Conservation (phyloP, 2,113 vertebrate species). For the Lates calcarifer region DNA sequence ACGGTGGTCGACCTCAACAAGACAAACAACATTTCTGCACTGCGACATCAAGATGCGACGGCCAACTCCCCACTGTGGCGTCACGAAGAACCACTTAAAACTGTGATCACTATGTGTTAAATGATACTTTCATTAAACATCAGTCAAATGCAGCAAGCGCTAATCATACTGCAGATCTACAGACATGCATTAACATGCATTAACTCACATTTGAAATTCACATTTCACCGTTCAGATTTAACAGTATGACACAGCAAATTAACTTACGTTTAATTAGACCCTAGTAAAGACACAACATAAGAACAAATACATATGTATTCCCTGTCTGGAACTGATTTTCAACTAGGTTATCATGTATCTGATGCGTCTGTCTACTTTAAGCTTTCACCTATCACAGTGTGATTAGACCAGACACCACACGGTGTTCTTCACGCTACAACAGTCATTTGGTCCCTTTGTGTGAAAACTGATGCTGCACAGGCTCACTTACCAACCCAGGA, state of each 20-base stretch:
- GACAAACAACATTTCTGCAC: constrained; percentile 61
- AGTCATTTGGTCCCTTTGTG: not conserved
- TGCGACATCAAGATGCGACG: constrained; percentile 68
- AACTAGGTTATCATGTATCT: not conserved
- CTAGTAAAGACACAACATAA: not conserved
- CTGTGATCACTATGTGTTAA: not conserved
- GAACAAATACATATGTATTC: not conserved
- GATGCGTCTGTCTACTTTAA: not conserved
- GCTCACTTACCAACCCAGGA: constrained; percentile 14
- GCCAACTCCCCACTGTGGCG: constrained; percentile 47
- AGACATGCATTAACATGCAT: not conserved
- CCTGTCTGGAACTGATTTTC: not conserved
- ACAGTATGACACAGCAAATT: not conserved
- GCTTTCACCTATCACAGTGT: constrained; percentile 14
- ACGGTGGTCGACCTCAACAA: not conserved
- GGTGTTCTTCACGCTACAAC: not conserved
- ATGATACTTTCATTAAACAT: not conserved
- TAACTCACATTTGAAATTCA: not conserved
- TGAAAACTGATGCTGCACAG: not conserved
- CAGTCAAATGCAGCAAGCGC: not conserved
- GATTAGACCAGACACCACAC: not conserved
- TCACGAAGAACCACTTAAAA: constrained; percentile 32
- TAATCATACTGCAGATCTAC: not conserved
- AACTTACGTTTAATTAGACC: not conserved
- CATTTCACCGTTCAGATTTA: not conserved